Conservation (phyloP, 2,113 vertebrate genomes). For the Sclerurus mexicanus region DNA sequence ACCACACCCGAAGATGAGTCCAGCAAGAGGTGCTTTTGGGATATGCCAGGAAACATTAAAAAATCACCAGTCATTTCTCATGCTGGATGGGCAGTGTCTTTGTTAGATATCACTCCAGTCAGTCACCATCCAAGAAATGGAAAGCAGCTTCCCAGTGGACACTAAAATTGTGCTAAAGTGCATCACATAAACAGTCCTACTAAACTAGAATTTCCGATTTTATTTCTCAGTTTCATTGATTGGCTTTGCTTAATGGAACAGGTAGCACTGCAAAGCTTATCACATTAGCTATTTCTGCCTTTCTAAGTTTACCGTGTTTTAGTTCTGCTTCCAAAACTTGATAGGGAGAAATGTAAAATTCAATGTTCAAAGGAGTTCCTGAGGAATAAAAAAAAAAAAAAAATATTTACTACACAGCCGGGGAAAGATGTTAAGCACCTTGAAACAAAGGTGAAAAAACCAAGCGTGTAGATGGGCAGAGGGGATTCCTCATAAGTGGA, state of each 20-base stretch:
- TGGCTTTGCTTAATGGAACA: neutral
- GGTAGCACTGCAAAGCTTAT: neutral
- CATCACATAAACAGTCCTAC: neutral
- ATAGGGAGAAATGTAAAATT: slow-evolving; percentile 77
- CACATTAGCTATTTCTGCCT: neutral
- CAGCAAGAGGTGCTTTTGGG: neutral
- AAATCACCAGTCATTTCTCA: neutral
- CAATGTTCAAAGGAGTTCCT: slow-evolving; percentile 76
- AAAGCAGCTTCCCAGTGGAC: neutral
- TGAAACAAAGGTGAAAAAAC: neutral
- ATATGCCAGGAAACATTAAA: neutral
- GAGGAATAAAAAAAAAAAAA: neutral
- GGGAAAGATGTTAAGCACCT: neutral
- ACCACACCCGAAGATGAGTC: neutral
- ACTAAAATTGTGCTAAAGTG: neutral
- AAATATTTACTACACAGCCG: neutral
- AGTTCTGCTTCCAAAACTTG: slow-evolving; percentile 61
- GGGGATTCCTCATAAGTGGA: neutral
- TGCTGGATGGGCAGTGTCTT: neutral
- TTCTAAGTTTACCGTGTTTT: slow-evolving; percentile 64
- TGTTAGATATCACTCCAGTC: neutral
- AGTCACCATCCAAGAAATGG: neutral
- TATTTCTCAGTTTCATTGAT: neutral
- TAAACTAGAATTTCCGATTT: neutral
- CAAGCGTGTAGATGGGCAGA: neutral